A percentile compares a stretch with the other conserved stretches of the same genome.
Evolutionary conservation across 2,888 invertebrate species (phyloP).

Genomic region (Blastobasis adustella): DNA sequence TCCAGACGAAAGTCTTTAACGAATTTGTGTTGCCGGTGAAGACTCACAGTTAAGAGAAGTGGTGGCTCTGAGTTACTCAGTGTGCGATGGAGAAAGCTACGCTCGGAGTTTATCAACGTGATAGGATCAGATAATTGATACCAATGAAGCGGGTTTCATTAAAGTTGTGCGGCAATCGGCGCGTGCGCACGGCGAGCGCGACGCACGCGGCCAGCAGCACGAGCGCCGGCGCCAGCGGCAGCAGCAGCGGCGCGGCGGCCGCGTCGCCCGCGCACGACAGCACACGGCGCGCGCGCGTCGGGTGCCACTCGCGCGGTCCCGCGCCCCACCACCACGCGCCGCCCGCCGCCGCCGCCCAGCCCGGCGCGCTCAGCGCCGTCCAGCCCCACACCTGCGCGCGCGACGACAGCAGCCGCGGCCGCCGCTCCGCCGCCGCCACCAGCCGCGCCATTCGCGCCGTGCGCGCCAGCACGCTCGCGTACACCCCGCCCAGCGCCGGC

Average conservation of each 20-base stretch:
- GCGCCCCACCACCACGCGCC: slow-evolving; percentile 67
- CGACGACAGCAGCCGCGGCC: slow-evolving; percentile 32
- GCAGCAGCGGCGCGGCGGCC: slow-evolving; percentile 67
- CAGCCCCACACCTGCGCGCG: slow-evolving; percentile 60
- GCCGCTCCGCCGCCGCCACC: slow-evolving; percentile 34
- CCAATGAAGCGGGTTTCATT: slow-evolving; percentile 84
- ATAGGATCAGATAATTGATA: neutral
- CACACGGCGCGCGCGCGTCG: slow-evolving; percentile 65
- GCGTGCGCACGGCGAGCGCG: slow-evolving; percentile 83
- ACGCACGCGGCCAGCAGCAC: slow-evolving; percentile 83
- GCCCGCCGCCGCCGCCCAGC: slow-evolving; percentile 70
- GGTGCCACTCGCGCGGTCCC: slow-evolving; percentile 68
- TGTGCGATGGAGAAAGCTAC: too few species aligned
- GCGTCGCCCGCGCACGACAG: slow-evolving; percentile 76
- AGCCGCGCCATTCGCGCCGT: slow-evolving; percentile 34
- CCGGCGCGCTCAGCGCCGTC: slow-evolving; percentile 73
- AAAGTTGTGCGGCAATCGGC: slow-evolving; percentile 88
- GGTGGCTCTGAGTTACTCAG: neutral
- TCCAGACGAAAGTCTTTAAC: too few species aligned
- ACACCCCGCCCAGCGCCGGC: slow-evolving; percentile 31
- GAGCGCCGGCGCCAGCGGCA: slow-evolving; percentile 82
- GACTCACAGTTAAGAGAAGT: neutral
- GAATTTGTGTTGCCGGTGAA: too few species aligned
- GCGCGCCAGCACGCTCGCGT: slow-evolving; percentile 35
- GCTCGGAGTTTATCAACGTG: too few species aligned